Evolutionary conservation across 2,797 vertebrate genomes (phyloP), one percentile per base, ranked within the genome.

Genomic region (Fistularia commersonii): DNA sequence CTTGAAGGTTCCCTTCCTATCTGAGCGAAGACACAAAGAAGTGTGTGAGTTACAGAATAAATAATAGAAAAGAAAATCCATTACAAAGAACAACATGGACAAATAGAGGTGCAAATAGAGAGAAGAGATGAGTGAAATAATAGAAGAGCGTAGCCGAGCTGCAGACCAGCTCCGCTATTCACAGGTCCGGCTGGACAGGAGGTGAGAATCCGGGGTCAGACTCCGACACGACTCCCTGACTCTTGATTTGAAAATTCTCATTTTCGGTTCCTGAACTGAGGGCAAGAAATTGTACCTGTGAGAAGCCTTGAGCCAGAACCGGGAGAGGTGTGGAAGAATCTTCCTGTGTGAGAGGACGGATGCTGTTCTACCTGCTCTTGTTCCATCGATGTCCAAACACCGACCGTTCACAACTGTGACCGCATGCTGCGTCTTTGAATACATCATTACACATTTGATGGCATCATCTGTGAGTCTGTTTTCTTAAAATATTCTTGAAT

Each of bases 241-340:
- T 90, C 78, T 79, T 90, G 82, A 90, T 90, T 92, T 90, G 65
- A 69, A 90, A 81, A 88, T 90, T 90, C 86, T 92, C 86, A 92
- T 92, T 92, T 91, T 90, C 89, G 77, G 88, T 67, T 91, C 76
- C 63, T 66, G 80, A 81, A 84, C 79, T 58, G 76, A 79, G 74
- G 76, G 80, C 74, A 89, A 82, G 84, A 90, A 90, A 92, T 92
- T 62, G 81, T 90, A 92, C 89, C 88, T 91, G 91, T 89, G 88
- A 91, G 88, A 89, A 89, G 81, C 85, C 87, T 77, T 87, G 71
- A 88, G 85, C 89, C 90, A 90, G 88, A 91, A 90, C 79, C 72
- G 57, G 57, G 61, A 57, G 79, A 90, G 88, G 89, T 90, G 90
- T 89, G 83, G 87, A 85, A 90, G 81, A 6, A 1, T 38, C 35